These are phyloP conservation scores for Phylloscopus trochiloides DNA, from an alignment of 2,113 vertebrate genomes.

Conservation along the genomic window DNA sequence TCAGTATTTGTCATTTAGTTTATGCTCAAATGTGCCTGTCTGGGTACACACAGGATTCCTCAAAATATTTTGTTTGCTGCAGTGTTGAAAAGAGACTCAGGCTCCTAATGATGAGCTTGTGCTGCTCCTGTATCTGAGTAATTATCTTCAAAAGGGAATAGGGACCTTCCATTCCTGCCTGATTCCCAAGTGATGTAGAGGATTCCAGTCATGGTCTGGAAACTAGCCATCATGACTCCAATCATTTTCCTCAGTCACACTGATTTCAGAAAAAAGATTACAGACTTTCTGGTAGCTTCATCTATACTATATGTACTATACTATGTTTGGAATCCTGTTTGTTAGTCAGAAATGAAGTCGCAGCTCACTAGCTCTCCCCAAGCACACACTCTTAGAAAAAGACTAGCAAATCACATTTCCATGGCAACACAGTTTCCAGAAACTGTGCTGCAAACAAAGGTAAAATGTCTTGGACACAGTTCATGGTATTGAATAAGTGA, in stretches of 20 bases:
- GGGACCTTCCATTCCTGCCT: not conserved
- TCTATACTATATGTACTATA: not conserved
- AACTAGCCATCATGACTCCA: not conserved
- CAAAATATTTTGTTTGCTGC: not conserved
- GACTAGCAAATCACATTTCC: not conserved
- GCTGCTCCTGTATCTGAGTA: not conserved
- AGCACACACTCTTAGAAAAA: not conserved
- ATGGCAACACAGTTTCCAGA: constrained; percentile 27
- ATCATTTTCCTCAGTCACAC: not conserved
- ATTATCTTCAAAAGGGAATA: not conserved
- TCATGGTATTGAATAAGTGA: not conserved
- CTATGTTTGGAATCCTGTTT: not conserved
- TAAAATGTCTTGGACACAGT: not conserved
- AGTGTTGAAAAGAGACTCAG: not conserved
- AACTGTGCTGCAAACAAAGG: not conserved
- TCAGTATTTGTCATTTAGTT: not conserved
- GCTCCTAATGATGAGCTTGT: not conserved
- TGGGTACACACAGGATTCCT: not conserved
- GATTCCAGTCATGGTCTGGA: not conserved
- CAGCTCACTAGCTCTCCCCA: not conserved
- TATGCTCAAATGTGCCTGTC: not conserved
- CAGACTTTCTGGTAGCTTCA: not conserved
- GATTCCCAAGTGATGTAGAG: not conserved
- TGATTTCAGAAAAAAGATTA: not conserved
- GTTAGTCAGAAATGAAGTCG: not conserved